Evolutionary conservation across 2,113 vertebrate species (phyloP).

Genomic region (Brienomyrus brachyistius): DNA sequence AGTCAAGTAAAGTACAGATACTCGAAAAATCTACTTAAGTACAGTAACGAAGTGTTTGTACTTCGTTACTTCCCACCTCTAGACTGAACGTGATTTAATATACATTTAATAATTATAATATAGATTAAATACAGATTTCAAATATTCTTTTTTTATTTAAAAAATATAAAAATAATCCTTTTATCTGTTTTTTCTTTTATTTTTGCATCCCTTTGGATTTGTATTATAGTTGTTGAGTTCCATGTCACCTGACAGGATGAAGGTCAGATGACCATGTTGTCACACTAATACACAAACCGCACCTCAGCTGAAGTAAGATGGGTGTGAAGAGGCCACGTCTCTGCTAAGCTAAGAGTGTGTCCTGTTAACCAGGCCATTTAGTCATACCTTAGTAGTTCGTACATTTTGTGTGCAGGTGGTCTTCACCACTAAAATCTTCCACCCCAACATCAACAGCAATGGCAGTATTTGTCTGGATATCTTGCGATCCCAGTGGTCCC

Average conservation of each 20-base stretch:
- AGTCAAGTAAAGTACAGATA: too few species aligned
- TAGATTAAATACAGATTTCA: not conserved
- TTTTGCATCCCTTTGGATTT: not conserved
- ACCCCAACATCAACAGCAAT: conserved; percentile 88
- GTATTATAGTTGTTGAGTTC: not conserved
- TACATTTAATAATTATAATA: not conserved
- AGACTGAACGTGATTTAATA: not conserved
- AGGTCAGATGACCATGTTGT: not conserved
- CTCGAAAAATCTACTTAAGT: too few species aligned
- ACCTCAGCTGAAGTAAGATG: too few species aligned
- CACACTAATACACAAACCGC: not conserved
- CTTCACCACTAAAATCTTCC: conserved; percentile 88
- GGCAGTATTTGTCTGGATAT: conserved; percentile 89
- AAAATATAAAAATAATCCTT: too few species aligned
- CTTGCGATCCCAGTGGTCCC: conserved; percentile 83
- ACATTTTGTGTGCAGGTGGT: conserved; percentile 61
- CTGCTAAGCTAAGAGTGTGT: not conserved
- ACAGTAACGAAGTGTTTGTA: too few species aligned
- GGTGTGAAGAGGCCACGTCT: not conserved
- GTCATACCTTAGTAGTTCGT: not conserved
- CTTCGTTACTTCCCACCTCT: too few species aligned
- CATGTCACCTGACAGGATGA: not conserved
- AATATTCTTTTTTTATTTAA: not conserved
- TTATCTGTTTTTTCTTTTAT: not conserved
- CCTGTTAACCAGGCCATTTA: not conserved